phyloP scores from a whole-genome alignment of 2,888 invertebrate genomes.

The Lordiphosa fenestrarum region DNA sequence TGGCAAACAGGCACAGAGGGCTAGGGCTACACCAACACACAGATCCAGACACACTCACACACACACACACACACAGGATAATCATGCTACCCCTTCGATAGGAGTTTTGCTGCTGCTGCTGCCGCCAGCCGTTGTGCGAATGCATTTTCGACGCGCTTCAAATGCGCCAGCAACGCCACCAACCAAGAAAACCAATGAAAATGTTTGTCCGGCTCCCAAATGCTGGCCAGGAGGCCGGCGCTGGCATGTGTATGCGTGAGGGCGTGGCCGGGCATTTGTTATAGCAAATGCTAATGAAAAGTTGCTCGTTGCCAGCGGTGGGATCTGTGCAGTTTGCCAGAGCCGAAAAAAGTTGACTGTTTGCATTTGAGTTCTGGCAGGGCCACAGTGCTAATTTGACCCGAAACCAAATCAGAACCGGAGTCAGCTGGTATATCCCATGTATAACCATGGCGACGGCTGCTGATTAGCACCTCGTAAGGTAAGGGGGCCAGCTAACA shows the following conservation, averaged over 20 bases:
- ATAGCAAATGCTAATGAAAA: constrained; percentile 25
- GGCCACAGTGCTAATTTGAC: constrained; percentile 2
- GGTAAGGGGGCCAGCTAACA: background rate
- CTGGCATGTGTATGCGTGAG: constrained; percentile 5
- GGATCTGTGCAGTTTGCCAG: constrained; percentile 1
- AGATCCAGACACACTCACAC: constrained; percentile 8
- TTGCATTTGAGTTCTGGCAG: constrained; percentile 6
- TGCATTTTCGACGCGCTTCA: constrained; percentile 70
- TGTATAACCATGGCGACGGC: constrained; percentile 6
- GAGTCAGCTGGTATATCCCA: constrained; percentile 7
- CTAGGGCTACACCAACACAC: background rate
- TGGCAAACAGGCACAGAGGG: constrained; percentile 56
- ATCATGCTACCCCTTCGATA: constrained; percentile 56
- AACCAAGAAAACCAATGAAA: constrained; percentile 58
- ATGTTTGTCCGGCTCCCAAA: constrained; percentile 51
- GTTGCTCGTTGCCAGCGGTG: constrained; percentile 23
- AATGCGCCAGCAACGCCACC: constrained; percentile 28
- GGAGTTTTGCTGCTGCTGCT: constrained; percentile 34
- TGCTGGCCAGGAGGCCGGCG: constrained; percentile 23
- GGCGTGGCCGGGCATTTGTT: constrained; percentile 24
- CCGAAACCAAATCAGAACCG: too few species aligned
- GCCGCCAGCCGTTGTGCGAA: constrained; percentile 37
- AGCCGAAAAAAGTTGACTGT: background rate
- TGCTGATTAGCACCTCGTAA: constrained; percentile 9
- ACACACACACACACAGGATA: constrained; percentile 34